Conservation (phyloP, 1,140 invertebrate genomes). For the Drosophila nigrodunni region DNA sequence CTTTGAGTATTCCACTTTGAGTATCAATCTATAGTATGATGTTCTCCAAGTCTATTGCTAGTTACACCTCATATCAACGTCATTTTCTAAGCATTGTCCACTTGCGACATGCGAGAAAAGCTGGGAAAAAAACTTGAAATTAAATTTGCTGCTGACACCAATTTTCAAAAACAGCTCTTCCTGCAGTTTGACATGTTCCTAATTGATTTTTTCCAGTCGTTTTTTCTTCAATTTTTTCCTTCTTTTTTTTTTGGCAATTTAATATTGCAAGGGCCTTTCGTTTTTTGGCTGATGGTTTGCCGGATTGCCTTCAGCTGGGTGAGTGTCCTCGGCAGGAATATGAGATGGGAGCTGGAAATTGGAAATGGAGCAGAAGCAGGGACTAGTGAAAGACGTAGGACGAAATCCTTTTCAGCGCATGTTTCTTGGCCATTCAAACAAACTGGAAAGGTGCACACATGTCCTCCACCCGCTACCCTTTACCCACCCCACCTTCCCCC, state of each 20-base stretch:
- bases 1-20: not conserved
- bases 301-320: conserved; percentile 38
- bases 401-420: conserved; percentile 79
- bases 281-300: conserved; percentile 48
- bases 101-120: conserved; percentile 6
- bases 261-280: conserved; percentile 73
- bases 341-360: not conserved
- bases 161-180: conserved; percentile 80
- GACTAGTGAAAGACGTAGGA: conserved; percentile 60
- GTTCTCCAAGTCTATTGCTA: not conserved
- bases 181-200: conserved; percentile 81
- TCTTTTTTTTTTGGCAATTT: conserved; percentile 70
- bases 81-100: conserved; percentile 37
- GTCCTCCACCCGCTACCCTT: not conserved
- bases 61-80: conserved; percentile 19
- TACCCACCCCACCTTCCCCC: not conserved
- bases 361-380: not conserved
- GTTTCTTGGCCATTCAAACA: conserved; percentile 72
- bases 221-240: not conserved
- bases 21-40: not conserved
- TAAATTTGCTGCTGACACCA: conserved; percentile 79
- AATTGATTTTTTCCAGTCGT: conserved; percentile 70
- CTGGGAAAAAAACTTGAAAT: conserved; percentile 47
- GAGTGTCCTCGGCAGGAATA: conserved; percentile 31
- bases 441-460: conserved; percentile 47